Evolutionary conservation across 2,797 vertebrate genomes (phyloP), one percentile per base, ranked within the genome.

Genomic region (Serranus cabrilla): DNA sequence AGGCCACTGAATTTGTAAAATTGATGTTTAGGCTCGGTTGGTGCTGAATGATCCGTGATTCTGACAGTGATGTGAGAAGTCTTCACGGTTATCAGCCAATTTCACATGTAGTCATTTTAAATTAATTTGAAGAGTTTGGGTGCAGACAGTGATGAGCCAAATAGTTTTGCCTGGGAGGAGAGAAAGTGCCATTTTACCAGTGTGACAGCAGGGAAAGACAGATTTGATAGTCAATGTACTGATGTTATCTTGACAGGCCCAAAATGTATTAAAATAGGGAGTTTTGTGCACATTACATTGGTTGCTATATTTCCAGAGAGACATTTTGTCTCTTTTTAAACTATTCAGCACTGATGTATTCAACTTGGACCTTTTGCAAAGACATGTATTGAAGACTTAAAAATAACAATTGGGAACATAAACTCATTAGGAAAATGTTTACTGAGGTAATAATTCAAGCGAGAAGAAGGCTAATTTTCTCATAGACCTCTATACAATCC

Each of bases 121-220:
- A 17, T 31, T 9, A 31, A 60, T 66, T 39, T 25, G 42, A 34
- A 51, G 42, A 47, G 40, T 63, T n/a, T 67, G 50, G 45, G 37
- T 31, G 68, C 51, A 65, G 72, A 67, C 45, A 27, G 21, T 14
- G 50, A 37, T 8, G n/a, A 77, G 47, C n/a, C 57, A 25, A 71
- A 58, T 1, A 7, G 11, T 3, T 1, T 13, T 2, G 13, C 57
- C 73, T 10, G 31, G 12, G 47, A 39, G 34, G 7, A 43, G 17
- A 45, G 12, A 13, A 3, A 25, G 18, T 46, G 17, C 7, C 17
- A n/a, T 54, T 47, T 70, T n/a, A 54, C 1, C 54, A 46, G 17
- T 4, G 12, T 21, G 56, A 52, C 56, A 34, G 56, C 50, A 43
- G 34, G 20, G 31, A 7, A 7, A 12, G 21, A 23, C 31, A 31